Base-by-base conservation (phyloP, 1,140 invertebrate species). In the Physella acuta region DNA sequence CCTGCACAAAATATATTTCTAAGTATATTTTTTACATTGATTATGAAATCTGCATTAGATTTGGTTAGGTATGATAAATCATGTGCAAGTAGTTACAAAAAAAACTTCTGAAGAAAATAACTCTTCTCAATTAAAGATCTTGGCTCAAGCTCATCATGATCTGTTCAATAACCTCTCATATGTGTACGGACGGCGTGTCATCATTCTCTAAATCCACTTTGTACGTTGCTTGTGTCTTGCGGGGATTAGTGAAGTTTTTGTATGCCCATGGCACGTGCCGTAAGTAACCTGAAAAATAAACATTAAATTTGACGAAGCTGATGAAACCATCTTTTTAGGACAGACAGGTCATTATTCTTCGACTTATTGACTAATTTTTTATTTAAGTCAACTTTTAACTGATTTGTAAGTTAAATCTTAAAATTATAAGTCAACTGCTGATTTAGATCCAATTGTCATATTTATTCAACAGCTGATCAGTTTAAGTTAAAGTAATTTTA, bases 241-340 rank as follows among this genome's bases (percentile, higher is more conserved):
- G n/a, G 1, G 49, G 62, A 33, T 64, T 64, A 3, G 62, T 64
- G 62, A 64, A 64, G 26, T 64, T 39, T 26, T 64, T 64, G 62
- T 64, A 64, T 0, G 62, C 62, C 62, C 39, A 33, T 1, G 62
- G 62, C 16, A 64, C 51, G 36, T 64, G 62, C 20, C 62, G 39
- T 1, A 64, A 26, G 33, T 64, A 64, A 33, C 62, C 62, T 64
- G 33, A 20, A 26, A 30, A 31, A 44, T 20, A 44, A 44, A 44
- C 8, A 44, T 11, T 11, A 44, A 11, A 44, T 44, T 44, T 44
- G 20, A 44, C 8, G 20, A 44, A 8, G 20, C 39, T 11, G 20
- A 44, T 44, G 20, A 11, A 44, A 44, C 8, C 39, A 44, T 44
- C 20, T 44, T 44, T 11, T 11, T 44, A 44, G 20, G 39, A 44